phyloP scores from a whole-genome alignment of 2,797 vertebrate genomes.

The Periophthalmus magnuspinnatus region DNA sequence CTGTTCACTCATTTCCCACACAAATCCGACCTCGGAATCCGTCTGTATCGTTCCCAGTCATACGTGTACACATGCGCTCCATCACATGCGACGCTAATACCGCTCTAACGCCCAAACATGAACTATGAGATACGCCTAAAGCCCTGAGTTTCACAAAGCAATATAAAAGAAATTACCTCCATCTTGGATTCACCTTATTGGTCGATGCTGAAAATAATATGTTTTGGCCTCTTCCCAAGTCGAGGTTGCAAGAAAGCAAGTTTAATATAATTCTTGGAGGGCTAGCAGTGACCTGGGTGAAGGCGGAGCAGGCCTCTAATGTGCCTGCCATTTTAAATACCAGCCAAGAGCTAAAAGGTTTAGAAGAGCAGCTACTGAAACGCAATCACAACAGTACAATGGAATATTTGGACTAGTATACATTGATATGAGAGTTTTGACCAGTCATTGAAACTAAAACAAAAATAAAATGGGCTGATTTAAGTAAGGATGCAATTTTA shows the following conservation, averaged over 20 bases:
- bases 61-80: constrained; percentile 28
- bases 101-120: constrained; percentile 22
- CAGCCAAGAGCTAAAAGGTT: constrained; percentile 43
- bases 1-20: constrained; percentile 33
- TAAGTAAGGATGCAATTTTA: too few species aligned
- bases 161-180: constrained; percentile 12
- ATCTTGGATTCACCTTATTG: not conserved
- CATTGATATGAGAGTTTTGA: constrained; percentile 3
- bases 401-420: constrained; percentile 26
- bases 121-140: not conserved
- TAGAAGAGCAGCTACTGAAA: constrained; percentile 44
- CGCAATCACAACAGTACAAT: constrained; percentile 46
- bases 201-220: constrained; percentile 5
- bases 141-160: constrained; percentile 12
- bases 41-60: constrained; percentile 21
- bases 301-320: constrained; percentile 28
- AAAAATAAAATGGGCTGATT: too few species aligned
- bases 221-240: constrained; percentile 5
- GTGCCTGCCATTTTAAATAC: constrained; percentile 53
- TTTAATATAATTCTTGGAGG: constrained; percentile 36
- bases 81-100: constrained; percentile 16
- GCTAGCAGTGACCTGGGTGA: constrained; percentile 26
- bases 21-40: constrained; percentile 44
- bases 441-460: too few species aligned
- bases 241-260: constrained; percentile 16